Conservation (phyloP, 2,113 vertebrate genomes). For the Pyrgilauda ruficollis region DNA sequence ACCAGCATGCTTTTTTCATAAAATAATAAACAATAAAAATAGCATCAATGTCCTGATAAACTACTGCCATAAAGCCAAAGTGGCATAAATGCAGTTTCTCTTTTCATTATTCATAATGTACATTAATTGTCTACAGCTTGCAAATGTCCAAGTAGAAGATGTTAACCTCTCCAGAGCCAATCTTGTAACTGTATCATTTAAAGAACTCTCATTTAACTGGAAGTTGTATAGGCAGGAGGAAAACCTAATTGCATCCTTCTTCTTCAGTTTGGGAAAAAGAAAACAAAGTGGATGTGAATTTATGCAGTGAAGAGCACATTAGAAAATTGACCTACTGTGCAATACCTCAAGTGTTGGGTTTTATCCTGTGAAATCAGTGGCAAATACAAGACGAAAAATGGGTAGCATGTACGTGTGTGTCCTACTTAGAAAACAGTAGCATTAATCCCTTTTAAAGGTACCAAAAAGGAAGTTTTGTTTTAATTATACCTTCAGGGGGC, state of each 20-base stretch:
- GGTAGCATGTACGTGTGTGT: not conserved
- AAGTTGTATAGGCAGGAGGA: not conserved
- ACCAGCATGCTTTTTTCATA: not conserved
- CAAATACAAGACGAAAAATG: not conserved
- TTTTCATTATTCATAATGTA: not conserved
- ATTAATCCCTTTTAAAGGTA: not conserved
- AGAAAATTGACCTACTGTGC: not conserved
- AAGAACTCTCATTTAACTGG: not conserved
- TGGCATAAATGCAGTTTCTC: not conserved
- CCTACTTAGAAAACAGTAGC: not conserved
- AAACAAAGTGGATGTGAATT: not conserved
- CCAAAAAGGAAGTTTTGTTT: not conserved
- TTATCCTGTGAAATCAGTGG: not conserved
- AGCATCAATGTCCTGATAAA: not conserved
- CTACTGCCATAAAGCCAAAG: not conserved
- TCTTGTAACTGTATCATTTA: not conserved
- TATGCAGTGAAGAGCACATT: not conserved
- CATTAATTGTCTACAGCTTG: not conserved
- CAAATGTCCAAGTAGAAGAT: not conserved
- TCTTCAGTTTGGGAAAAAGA: not conserved
- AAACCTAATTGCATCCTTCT: not conserved
- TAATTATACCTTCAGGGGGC: not conserved
- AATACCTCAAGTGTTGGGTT: not conserved
- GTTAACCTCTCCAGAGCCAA: not conserved
- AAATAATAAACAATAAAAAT: slow-evolving; percentile 2